Percentiles rank a stretch among this genome's conserved stretches.
These are phyloP conservation scores for Turritopsis rubra DNA, from an alignment of 30 jellyfish, hydroid and myxozoan genomes.

Conservation along the genomic window DNA sequence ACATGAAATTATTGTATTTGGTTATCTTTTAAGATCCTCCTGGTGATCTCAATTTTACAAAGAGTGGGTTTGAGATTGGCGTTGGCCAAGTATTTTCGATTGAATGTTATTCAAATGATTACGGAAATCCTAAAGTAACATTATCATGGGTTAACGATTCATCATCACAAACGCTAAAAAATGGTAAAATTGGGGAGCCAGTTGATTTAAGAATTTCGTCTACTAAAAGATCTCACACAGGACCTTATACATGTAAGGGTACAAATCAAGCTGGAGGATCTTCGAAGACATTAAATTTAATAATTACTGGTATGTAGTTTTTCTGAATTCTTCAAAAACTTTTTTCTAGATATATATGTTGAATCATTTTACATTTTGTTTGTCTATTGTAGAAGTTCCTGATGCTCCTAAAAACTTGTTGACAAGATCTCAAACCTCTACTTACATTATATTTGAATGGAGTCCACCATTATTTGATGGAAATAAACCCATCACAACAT, in stretches of 20 bases:
- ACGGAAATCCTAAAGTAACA: neutral
- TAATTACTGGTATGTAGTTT: neutral
- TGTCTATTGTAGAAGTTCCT: neutral
- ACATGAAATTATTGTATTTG: neutral
- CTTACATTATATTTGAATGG: neutral
- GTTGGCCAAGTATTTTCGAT: neutral
- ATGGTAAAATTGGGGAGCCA: neutral
- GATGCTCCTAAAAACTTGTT: neutral
- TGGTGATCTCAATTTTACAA: neutral
- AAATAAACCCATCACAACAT: conserved; percentile 12
- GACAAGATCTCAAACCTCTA: neutral
- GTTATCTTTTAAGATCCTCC: neutral
- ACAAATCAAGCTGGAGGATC: neutral
- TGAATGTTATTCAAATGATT: neutral
- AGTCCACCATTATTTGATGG: neutral
- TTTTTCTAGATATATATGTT: too few relatives aligned
- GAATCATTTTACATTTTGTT: neutral
- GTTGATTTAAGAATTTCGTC: neutral
- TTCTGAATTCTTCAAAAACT: too few relatives aligned
- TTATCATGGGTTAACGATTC: neutral
- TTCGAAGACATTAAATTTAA: neutral
- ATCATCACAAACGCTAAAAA: neutral
- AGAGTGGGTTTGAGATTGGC: neutral
- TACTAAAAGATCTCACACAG: neutral
- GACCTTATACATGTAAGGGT: neutral